phyloP scores from a whole-genome alignment of 2,888 invertebrate species.

The Aleiodes leptofemur region DNA sequence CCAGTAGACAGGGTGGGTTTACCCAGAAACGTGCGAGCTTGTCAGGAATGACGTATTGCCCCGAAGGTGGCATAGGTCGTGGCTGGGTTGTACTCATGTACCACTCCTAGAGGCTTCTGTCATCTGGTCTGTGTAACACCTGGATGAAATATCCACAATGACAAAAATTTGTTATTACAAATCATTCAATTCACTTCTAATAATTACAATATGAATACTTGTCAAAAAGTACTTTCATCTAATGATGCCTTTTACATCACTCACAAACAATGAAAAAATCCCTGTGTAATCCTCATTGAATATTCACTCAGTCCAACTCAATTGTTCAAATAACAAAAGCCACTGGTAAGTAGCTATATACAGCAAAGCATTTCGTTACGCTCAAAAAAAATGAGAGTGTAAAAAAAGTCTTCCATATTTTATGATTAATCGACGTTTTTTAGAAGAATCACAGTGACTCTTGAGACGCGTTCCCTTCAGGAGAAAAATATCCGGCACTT shows the following conservation, averaged over 20 bases:
- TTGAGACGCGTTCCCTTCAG: constrained; percentile 3
- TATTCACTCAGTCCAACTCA: constrained; percentile 22
- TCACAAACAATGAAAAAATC: constrained; percentile 21
- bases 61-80: constrained; percentile 58
- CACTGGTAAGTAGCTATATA: constrained; percentile 9
- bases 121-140: constrained; percentile 43
- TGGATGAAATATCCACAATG: constrained; percentile 34
- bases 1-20: constrained; percentile 52
- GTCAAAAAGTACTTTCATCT: not conserved
- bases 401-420: constrained; percentile 1
- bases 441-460: constrained; percentile 29
- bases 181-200: constrained; percentile 33
- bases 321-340: constrained; percentile 22
- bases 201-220: not conserved
- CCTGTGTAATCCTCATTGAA: constrained; percentile 28
- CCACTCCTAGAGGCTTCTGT: constrained; percentile 26
- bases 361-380: constrained; percentile 29
- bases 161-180: constrained; percentile 16
- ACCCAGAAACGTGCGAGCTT: constrained; percentile 63
- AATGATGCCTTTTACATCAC: constrained; percentile 7
- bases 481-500: constrained; percentile 46
- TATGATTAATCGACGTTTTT: constrained; percentile 36
- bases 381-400: not conserved
- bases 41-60: constrained; percentile 72
- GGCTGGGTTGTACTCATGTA: constrained; percentile 37